Evolutionary conservation across 2,113 vertebrate species (phyloP).

Genomic region (Pollachius pollachius): DNA sequence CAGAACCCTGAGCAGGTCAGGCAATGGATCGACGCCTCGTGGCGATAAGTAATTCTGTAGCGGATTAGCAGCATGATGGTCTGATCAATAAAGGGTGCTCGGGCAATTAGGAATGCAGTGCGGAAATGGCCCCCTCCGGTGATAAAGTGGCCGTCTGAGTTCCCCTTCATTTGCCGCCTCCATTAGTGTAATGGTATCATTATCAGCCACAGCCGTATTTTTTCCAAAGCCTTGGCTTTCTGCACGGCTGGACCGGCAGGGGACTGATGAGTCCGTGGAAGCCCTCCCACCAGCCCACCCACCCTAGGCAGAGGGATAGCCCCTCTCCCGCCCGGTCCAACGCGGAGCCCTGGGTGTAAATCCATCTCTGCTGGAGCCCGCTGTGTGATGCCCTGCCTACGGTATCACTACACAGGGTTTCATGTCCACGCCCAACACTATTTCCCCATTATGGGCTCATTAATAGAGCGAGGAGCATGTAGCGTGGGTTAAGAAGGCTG

Average conservation of each 20-base stretch:
- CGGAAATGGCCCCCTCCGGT: slow-evolving; percentile 94
- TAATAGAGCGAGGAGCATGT: slow-evolving; percentile 81
- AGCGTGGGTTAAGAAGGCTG: slow-evolving; percentile 66
- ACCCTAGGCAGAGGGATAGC: slow-evolving; percentile 23
- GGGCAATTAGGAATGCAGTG: slow-evolving; percentile 92
- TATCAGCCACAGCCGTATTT: slow-evolving; percentile 93
- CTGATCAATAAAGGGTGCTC: slow-evolving; percentile 94
- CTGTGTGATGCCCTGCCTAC: slow-evolving; percentile 63
- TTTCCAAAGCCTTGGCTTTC: slow-evolving; percentile 63
- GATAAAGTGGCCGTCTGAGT: slow-evolving; percentile 93
- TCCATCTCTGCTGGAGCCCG: slow-evolving; percentile 69
- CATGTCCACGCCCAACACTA: slow-evolving; percentile 77
- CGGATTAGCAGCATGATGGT: slow-evolving; percentile 97
- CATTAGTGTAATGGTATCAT: slow-evolving; percentile 98
- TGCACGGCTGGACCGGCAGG: slow-evolving; percentile 67
- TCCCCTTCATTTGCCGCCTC: slow-evolving; percentile 96
- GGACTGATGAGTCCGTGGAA: slow-evolving; percentile 83
- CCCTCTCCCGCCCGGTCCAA: slow-evolving; percentile 61
- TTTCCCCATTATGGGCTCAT: slow-evolving; percentile 88
- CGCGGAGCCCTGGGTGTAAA: slow-evolving; percentile 63
- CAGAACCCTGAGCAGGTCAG: slow-evolving; percentile 69
- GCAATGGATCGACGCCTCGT: slow-evolving; percentile 84
- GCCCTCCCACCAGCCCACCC: slow-evolving; percentile 39
- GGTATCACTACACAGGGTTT: slow-evolving; percentile 74
- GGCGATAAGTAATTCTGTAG: slow-evolving; percentile 94